Evolutionary conservation across 2,797 vertebrate genomes (phyloP).

Genomic region (Typhlichthys eigenmanni): DNA sequence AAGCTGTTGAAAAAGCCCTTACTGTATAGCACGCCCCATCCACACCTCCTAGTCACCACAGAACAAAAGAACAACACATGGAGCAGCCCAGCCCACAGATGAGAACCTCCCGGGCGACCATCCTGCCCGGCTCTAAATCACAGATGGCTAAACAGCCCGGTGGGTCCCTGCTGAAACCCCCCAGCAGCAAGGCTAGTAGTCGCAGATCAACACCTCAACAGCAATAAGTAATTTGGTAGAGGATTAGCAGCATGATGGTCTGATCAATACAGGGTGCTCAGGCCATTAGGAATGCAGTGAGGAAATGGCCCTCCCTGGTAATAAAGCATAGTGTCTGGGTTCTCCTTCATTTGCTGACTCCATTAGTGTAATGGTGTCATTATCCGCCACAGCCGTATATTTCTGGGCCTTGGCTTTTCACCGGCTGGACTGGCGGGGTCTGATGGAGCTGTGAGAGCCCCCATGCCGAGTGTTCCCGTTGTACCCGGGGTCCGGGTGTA

Average conservation of each 20-base stretch:
- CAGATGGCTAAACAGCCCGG: constrained; percentile 65
- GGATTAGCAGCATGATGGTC: constrained; percentile 97
- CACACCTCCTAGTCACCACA: constrained; percentile 30
- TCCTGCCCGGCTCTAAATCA: constrained; percentile 86
- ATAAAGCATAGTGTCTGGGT: constrained; percentile 93
- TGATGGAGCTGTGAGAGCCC: constrained; percentile 76
- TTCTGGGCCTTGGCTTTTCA: constrained; percentile 70
- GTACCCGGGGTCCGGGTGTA: constrained; percentile 63
- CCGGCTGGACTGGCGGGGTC: constrained; percentile 70
- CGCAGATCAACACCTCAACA: constrained; percentile 85
- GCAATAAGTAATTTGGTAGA: constrained; percentile 96
- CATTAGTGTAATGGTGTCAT: constrained; percentile 99
- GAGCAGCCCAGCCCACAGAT: constrained; percentile 64
- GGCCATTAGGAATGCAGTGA: constrained; percentile 94
- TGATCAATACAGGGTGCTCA: constrained; percentile 94
- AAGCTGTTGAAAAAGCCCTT: constrained; percentile 72
- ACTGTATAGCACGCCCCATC: neutral
- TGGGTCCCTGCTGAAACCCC: constrained; percentile 66
- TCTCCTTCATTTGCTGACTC: constrained; percentile 97
- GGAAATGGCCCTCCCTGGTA: constrained; percentile 95
- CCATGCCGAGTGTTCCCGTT: constrained; percentile 57
- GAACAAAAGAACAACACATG: constrained; percentile 77
- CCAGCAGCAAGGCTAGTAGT: constrained; percentile 56
- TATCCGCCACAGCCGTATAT: constrained; percentile 93
- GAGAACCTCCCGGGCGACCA: constrained; percentile 77